Percentiles rank a stretch among this genome's conserved stretches.
Conservation (phyloP, 2,888 invertebrate species). For the Tetragnatha montana region DNA sequence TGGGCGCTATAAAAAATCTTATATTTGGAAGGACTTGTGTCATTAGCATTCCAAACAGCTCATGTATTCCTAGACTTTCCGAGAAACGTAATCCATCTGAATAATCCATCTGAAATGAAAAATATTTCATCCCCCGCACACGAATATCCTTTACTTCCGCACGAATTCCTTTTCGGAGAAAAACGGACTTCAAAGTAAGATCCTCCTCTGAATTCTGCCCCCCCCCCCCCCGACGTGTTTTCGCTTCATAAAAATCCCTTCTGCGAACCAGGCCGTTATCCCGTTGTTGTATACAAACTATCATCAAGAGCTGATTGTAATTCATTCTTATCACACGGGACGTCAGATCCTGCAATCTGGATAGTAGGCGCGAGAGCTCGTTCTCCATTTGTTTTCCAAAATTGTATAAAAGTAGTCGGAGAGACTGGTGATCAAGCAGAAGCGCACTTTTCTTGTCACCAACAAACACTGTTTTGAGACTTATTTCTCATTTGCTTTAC, state of each 20-base stretch:
- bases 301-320: conserved; percentile 16
- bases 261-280: conserved; percentile 13
- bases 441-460: background rate
- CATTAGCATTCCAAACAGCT: no score
- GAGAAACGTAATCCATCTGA: background rate
- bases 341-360: conserved; percentile 27
- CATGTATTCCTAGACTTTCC: no score
- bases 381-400: background rate
- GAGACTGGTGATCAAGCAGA: background rate
- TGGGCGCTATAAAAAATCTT: no score
- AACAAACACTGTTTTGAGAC: no score
- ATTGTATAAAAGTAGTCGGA: conserved; percentile 21
- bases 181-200: conserved; percentile 2
- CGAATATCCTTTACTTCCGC: background rate
- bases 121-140: background rate
- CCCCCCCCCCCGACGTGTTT: background rate
- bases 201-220: background rate
- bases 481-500: no score
- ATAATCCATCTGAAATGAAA: background rate
- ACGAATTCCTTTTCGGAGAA: conserved; percentile 22
- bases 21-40: no score
- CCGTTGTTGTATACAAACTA: conserved; percentile 43
- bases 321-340: conserved; percentile 36
- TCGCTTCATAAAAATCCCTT: conserved; percentile 9
- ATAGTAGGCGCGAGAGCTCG: conserved; percentile 7